Conservation (phyloP, 92 coral and sea anemone species). For the Anthopleura xanthogrammica region DNA sequence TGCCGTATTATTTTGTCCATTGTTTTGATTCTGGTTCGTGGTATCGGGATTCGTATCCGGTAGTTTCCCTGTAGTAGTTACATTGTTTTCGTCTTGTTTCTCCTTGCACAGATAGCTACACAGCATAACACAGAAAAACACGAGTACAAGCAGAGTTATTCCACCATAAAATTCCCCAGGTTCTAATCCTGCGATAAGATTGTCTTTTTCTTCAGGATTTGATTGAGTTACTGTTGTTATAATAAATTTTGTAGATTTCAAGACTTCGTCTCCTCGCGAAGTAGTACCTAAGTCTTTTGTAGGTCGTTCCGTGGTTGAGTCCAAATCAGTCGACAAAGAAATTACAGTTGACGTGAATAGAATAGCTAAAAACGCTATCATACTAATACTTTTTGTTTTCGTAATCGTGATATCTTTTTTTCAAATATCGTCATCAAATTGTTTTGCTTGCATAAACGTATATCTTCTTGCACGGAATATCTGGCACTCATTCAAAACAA, state of each 20-base stretch:
- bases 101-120: slow-evolving; percentile 11
- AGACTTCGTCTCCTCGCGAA: neutral
- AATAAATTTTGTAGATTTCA: neutral
- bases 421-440: no score
- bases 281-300: neutral
- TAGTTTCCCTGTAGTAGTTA: neutral
- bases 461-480: neutral
- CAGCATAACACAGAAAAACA: slow-evolving; percentile 5
- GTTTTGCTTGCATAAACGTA: neutral
- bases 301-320: neutral
- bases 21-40: neutral
- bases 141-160: slow-evolving; percentile 4
- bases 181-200: slow-evolving; percentile 14
- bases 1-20: neutral
- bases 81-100: neutral
- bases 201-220: slow-evolving; percentile 5
- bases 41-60: neutral
- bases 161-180: slow-evolving; percentile 41
- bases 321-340: neutral
- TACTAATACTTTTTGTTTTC: neutral
- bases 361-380: neutral
- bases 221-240: neutral
- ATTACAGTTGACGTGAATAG: neutral
- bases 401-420: neutral
- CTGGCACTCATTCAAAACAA: neutral